These are phyloP conservation scores for Scaptodrosophila lebanonensis DNA, from an alignment of 1,140 invertebrate species.

Conservation along the genomic window DNA sequence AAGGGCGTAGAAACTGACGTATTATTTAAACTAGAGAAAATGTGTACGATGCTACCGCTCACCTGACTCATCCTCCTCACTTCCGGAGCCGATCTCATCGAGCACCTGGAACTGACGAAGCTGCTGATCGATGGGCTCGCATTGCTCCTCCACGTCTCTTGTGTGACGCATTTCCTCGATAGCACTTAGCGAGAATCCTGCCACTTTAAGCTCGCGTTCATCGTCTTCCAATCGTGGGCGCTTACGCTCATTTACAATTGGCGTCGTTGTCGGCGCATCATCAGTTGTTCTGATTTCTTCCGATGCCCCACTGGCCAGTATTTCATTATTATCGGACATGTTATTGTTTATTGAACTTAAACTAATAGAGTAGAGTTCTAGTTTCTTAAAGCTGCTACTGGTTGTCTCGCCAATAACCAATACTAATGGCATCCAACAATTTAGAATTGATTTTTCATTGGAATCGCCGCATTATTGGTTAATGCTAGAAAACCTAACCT, in stretches of 20 bases:
- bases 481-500: slow-evolving; percentile 61
- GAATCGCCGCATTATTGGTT: slow-evolving; percentile 74
- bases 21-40: too few relatives aligned
- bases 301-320: slow-evolving; percentile 27
- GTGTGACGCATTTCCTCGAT: slow-evolving; percentile 71
- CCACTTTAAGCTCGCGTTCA: slow-evolving; percentile 57
- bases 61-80: slow-evolving; percentile 78
- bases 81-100: slow-evolving; percentile 83
- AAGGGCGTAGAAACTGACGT: slow-evolving; percentile 31
- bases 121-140: slow-evolving; percentile 59
- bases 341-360: slow-evolving; percentile 7
- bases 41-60: slow-evolving; percentile 76
- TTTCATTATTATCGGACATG: slow-evolving; percentile 13
- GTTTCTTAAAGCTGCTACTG: slow-evolving; percentile 46
- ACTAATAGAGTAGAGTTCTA: slow-evolving; percentile 2
- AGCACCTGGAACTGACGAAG: slow-evolving; percentile 86
- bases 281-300: background rate
- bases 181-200: slow-evolving; percentile 71
- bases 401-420: slow-evolving; percentile 71
- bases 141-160: slow-evolving; percentile 49
- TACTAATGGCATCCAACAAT: slow-evolving; percentile 76
- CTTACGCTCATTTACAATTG: slow-evolving; percentile 17
- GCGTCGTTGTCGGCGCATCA: background rate
- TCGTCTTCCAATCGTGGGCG: slow-evolving; percentile 48
- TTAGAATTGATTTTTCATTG: slow-evolving; percentile 67